Percentiles rank a stretch among this genome's conserved stretches.
These are phyloP conservation scores for Gadus chalcogrammus DNA, from an alignment of 2,113 vertebrate genomes.

Conservation along the genomic window DNA sequence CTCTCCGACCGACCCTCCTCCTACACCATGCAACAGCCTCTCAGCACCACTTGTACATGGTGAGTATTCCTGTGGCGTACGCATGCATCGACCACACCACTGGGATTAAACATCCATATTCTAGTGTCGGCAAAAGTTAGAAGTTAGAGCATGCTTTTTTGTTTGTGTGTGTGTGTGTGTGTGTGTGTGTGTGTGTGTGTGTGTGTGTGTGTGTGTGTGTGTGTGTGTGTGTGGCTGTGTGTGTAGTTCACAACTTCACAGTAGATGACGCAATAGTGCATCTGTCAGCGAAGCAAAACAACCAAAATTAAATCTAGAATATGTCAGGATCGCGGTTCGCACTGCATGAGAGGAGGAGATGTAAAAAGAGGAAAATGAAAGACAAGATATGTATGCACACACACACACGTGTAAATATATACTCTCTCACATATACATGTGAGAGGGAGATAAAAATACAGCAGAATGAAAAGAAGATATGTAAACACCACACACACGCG, in stretches of 20 bases:
- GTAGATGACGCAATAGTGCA: too few species aligned
- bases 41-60: too few species aligned
- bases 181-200: slow-evolving; percentile 18
- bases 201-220: slow-evolving; percentile 10
- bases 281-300: background rate
- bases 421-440: background rate
- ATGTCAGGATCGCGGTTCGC: too few species aligned
- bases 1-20: too few species aligned
- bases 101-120: too few species aligned
- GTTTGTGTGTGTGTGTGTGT: background rate
- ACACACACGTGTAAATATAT: background rate
- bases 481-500: too few species aligned
- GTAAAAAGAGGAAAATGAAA: background rate
- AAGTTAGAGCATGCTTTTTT: slow-evolving; percentile 20
- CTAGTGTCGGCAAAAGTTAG: too few species aligned
- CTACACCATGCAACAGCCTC: too few species aligned
- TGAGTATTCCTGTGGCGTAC: too few species aligned
- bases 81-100: too few species aligned
- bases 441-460: background rate
- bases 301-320: background rate
- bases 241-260: background rate
- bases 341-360: background rate
- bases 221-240: slow-evolving; percentile 21
- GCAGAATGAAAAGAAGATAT: background rate
- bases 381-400: background rate